phyloP scores from a whole-genome alignment of 2,888 invertebrate genomes.

The Diarsia rubi region DNA sequence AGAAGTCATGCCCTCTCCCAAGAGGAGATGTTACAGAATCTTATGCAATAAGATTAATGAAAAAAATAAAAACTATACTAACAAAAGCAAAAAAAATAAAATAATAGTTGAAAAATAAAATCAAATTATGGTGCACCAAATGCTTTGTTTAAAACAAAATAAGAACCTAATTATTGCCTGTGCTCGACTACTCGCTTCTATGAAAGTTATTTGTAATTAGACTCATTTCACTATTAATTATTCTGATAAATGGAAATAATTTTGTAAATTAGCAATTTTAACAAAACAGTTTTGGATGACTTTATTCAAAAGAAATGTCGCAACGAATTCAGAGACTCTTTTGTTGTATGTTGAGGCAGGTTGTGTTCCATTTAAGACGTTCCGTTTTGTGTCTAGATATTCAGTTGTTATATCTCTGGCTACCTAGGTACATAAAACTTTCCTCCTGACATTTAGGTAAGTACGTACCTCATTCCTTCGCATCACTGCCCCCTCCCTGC shows the following conservation, averaged over 20 bases:
- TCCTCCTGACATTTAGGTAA: too few relatives aligned
- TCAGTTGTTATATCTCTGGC: too few relatives aligned
- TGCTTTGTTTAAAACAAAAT: neutral
- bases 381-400: neutral
- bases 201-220: neutral
- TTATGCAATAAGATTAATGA: too few relatives aligned
- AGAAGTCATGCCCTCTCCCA: too few relatives aligned
- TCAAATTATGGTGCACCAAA: too few relatives aligned
- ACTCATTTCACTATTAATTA: neutral
- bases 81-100: too few relatives aligned
- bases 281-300: neutral
- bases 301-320: neutral
- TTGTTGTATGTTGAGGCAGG: neutral
- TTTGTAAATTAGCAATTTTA: neutral
- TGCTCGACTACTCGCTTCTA: neutral
- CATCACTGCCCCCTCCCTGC: too few relatives aligned
- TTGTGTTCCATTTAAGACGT: neutral
- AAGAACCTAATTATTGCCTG: neutral
- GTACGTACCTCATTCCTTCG: too few relatives aligned
- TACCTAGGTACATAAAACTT: too few relatives aligned
- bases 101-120: too few relatives aligned
- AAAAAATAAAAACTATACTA: too few relatives aligned
- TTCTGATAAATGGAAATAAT: neutral
- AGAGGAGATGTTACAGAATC: too few relatives aligned
- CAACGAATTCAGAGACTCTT: neutral